Evolutionary conservation across 1,140 invertebrate genomes (phyloP), one percentile per base, ranked within the genome.

Genomic region (Sipha flava): DNA sequence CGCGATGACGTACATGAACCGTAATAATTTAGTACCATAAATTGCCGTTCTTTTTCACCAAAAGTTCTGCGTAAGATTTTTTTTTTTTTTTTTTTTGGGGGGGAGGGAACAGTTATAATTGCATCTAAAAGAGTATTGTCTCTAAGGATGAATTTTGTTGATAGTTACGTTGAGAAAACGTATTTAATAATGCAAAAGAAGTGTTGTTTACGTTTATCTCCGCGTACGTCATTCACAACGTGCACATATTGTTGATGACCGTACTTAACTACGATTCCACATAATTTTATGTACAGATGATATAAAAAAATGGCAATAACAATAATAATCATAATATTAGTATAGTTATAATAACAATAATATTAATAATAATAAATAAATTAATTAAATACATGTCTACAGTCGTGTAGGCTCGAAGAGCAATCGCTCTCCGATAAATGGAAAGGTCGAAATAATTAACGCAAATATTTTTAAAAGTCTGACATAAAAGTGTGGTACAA

Each of bases 271-370:
- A 57, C 72, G 54, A 49, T 31, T 52, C 3, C 49, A 49, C 47
- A 75, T 75, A 75, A 75, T 75, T 75, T 57, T 31, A 29, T 54
- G 70, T 73, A 52, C 29, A 43, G n/a, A n/a, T n/a, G n/a, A n/a
- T n/a, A n/a, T n/a, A n/a, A n/a, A n/a, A n/a, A n/a, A n/a, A n/a
- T n/a, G n/a, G n/a, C n/a, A n/a, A n/a, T n/a, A n/a, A n/a, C n/a
- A n/a, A n/a, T n/a, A n/a, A n/a, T n/a, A n/a, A n/a, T n/a, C n/a
- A n/a, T n/a, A n/a, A n/a, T n/a, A n/a, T n/a, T n/a, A n/a, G n/a
- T n/a, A n/a, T n/a, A n/a, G n/a, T n/a, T n/a, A n/a, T n/a, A n/a
- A n/a, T n/a, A n/a, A n/a, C n/a, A 34, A 73, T 21, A 34, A 73
- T 47, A 54, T 73, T 73, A 49, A 37, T 34, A 66, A 66, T 40